A percentile compares a stretch with the other conserved stretches of the same genome.
Evolutionary conservation across 1,140 invertebrate genomes (phyloP).

Genomic region (Drosophila ambigua): DNA sequence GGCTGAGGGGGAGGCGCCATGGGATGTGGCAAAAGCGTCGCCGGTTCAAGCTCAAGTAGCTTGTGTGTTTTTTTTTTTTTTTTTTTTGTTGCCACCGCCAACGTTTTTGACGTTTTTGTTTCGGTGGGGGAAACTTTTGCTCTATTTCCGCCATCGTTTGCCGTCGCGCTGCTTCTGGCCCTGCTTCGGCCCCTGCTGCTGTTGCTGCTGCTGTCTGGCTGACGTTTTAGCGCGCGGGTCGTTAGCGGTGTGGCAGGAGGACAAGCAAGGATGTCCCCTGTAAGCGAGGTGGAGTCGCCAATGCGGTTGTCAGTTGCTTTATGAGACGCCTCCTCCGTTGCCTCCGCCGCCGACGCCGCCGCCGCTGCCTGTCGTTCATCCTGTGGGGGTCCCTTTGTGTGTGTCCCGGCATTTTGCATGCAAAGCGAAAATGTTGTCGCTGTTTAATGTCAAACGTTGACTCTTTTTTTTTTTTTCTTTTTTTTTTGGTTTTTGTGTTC

Average conservation of each 20-base stretch:
- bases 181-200: neutral
- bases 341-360: no score
- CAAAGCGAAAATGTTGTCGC: constrained; percentile 77
- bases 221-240: constrained; percentile 66
- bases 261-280: neutral
- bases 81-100: constrained; percentile 3
- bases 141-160: constrained; percentile 72
- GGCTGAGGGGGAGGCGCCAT: neutral
- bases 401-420: constrained; percentile 71
- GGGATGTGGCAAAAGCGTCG: constrained; percentile 41
- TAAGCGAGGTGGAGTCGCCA: constrained; percentile 16
- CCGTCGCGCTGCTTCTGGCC: no score
- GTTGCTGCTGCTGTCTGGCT: constrained; percentile 44
- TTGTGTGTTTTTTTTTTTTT: constrained; percentile 54
- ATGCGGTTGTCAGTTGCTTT: constrained; percentile 71
- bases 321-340: constrained; percentile 50
- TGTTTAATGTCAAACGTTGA: constrained; percentile 76
- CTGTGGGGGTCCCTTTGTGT: constrained; percentile 59
- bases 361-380: constrained; percentile 25
- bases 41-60: constrained; percentile 69
- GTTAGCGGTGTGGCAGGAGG: constrained; percentile 43
- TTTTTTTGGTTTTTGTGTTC: constrained; percentile 1
- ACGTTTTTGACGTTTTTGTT: constrained; percentile 48
- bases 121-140: constrained; percentile 61
- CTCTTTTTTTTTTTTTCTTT: constrained; percentile 27